Evolutionary conservation across 2,113 vertebrate genomes (phyloP), one percentile per base, ranked within the genome.

Genomic region (Myanophis thanlyinensis): DNA sequence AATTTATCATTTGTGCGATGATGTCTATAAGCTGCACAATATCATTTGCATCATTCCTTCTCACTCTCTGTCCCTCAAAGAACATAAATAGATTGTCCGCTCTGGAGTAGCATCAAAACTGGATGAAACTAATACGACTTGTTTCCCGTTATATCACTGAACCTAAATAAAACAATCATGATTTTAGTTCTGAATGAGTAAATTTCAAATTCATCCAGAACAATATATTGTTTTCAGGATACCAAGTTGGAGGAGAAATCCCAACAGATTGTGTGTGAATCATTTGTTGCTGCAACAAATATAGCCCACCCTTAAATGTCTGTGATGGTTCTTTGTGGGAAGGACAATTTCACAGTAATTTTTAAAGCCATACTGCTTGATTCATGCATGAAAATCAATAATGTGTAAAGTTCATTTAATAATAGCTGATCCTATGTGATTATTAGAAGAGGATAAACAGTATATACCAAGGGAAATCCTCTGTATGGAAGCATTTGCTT

Each of bases 331-430:
- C 23, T 91, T 91, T 93, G 59, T 40, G 44, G 20, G 59, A 11
- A 92, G 59, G 9, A 23, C 9, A 88, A 56, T 88, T 91, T 13
- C 18, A 59, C 1, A 27, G 30, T 53, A 2, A 1, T 84, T 40
- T 84, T 35, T 91, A 59, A 94, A 95, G 86, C 47, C 30, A 4
- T 86, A 52, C 30, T 53, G 80, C 25, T 30, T 67, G 90, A 93
- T 51, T 89, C 53, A 89, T 85, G 62, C 25, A 52, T 91, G 90
- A 89, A 80, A 93, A 91, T 59, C n/a, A 91, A 93, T 88, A 91
- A 85, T 85, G 73, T 91, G 54, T 89, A 91, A 91, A 93, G 47
- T 91, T 93, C 87, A 85, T 48, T 52, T 67, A 93, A 91, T 93
- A 59, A 67, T 62, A 91, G 85, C 53, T 91, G 87, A 47, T 88